Evolutionary conservation across 2,888 invertebrate species (phyloP).

Genomic region (Schizaphis graminum): DNA sequence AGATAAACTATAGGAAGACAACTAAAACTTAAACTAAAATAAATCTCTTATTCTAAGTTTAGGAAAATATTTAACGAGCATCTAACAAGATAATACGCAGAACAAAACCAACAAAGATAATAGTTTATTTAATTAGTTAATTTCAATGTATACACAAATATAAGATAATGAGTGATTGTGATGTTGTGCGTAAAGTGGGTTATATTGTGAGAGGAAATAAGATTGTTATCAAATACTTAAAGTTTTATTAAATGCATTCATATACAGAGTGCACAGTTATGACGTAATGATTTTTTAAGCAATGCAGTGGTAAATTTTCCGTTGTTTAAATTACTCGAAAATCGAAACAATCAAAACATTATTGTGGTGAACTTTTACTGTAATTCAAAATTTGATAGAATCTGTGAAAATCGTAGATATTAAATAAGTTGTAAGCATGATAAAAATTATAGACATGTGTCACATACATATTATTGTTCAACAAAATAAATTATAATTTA

Average conservation of each 20-base stretch:
- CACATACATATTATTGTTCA: neutral
- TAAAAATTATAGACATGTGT: neutral
- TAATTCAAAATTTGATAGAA: neutral
- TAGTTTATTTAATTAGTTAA: neutral
- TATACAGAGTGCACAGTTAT: neutral
- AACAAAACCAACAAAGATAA: neutral
- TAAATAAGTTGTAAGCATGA: too few species aligned
- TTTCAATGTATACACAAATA: neutral
- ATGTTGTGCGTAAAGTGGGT: neutral
- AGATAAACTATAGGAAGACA: neutral
- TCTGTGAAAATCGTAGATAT: too few species aligned
- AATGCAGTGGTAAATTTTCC: neutral
- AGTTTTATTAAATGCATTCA: neutral
- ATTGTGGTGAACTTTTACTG: neutral
- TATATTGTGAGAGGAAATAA: neutral
- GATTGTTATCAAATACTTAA: neutral
- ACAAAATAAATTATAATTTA: neutral
- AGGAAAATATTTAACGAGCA: neutral
- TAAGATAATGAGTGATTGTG: neutral
- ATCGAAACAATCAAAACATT: neutral
- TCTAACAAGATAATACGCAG: neutral
- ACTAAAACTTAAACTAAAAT: neutral
- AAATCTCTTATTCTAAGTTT: neutral
- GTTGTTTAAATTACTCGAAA: neutral
- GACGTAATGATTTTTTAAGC: neutral